phyloP scores from a whole-genome alignment of 2,113 vertebrate genomes.

The Brachionichthys hirsutus region DNA sequence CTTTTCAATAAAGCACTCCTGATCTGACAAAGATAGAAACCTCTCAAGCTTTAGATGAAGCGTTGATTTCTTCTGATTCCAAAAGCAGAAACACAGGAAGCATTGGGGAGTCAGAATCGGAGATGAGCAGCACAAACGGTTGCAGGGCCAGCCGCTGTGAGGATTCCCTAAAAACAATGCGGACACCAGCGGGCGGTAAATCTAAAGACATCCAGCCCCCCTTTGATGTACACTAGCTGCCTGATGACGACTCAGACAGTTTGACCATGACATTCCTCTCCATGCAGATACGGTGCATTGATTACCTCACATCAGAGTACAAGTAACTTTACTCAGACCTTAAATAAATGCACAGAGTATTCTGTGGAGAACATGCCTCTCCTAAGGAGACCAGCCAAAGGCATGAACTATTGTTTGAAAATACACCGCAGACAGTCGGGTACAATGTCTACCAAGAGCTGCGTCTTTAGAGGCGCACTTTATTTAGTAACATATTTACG shows the following conservation, averaged over 20 bases:
- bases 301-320: background rate
- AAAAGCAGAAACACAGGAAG: constrained; percentile 1
- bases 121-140: constrained; percentile 59
- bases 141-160: constrained; percentile 62
- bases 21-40: background rate
- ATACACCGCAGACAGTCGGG: too few relatives aligned
- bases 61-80: constrained; percentile 3
- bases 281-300: background rate
- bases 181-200: constrained; percentile 65
- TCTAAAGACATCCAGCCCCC: constrained; percentile 56
- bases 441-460: too few relatives aligned
- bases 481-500: too few relatives aligned
- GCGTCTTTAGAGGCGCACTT: too few relatives aligned
- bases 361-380: too few relatives aligned
- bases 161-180: constrained; percentile 67
- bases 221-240: constrained; percentile 60
- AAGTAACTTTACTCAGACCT: background rate
- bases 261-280: constrained; percentile 26
- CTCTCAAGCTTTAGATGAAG: constrained; percentile 5
- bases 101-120: constrained; percentile 30
- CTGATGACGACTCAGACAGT: constrained; percentile 54
- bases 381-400: too few relatives aligned
- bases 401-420: too few relatives aligned
- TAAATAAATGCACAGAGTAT: background rate
- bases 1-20: background rate